phyloP scores from a whole-genome alignment of 2,888 invertebrate species.

The Copidosoma aretas region DNA sequence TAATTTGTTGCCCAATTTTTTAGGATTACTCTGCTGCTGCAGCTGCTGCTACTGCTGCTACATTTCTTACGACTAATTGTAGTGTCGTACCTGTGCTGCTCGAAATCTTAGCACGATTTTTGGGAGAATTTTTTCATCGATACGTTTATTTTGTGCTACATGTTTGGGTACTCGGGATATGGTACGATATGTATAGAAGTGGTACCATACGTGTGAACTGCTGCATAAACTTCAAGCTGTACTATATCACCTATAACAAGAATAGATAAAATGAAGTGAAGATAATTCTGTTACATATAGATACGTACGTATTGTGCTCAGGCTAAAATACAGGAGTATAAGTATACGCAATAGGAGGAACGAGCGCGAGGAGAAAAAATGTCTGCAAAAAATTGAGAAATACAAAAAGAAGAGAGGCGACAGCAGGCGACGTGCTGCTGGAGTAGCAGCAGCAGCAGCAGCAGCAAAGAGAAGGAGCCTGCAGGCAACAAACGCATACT shows the following conservation, averaged over 20 bases:
- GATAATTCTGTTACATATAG: no score
- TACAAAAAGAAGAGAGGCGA: slow-evolving; percentile 19
- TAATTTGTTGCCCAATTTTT: slow-evolving; percentile 35
- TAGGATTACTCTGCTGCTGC: slow-evolving; percentile 12
- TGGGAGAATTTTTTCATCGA: slow-evolving; percentile 16
- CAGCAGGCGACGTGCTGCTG: neutral
- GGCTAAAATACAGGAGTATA: no score
- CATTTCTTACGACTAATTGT: no score
- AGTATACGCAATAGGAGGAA: neutral
- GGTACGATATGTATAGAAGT: no score
- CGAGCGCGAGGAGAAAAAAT: neutral
- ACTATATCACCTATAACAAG: no score
- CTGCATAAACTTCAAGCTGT: no score
- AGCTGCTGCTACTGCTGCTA: neutral
- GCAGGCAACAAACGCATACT: slow-evolving; percentile 2
- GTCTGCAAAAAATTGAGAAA: slow-evolving; percentile 1
- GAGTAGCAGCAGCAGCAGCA: neutral
- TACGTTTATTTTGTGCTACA: no score
- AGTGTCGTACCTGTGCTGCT: slow-evolving; percentile 10
- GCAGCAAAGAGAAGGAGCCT: neutral
- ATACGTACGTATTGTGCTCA: no score
- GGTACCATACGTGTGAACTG: no score
- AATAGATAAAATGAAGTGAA: no score
- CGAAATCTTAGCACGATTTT: slow-evolving; percentile 14
- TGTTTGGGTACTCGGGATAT: no score